Base-by-base conservation (phyloP, 2,888 invertebrate genomes). In the Sialis lutaria region DNA sequence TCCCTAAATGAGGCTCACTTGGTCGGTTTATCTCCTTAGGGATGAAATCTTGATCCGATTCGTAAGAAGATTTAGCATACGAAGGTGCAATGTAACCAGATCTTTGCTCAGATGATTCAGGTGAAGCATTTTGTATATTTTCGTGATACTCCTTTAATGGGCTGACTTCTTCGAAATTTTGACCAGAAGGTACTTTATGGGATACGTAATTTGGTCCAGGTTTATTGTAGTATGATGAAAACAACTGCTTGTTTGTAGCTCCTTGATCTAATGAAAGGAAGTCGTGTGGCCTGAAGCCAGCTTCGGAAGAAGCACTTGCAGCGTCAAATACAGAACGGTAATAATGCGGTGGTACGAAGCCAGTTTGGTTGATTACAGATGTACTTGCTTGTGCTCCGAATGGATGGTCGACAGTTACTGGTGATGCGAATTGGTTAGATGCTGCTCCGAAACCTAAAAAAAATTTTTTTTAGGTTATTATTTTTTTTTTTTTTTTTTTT, bases 201-300 rank as follows among this genome's bases (percentile, higher is more conserved):
- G 62, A 58, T 31, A 60, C 54, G 46, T 63, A 63, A 50, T 53
- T 56, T 1, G 62, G 62, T 13, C 60, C 61, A 4, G 61, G 58
- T 44, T 52, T 53, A 6, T 56, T 42, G 42, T 53, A 55, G 12
- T 53, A 53, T 22, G 22, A 22, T 22, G 22, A 22, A 22, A 22
- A 22, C 4, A 22, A 22, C 22, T 22, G 22, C 6, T 54, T 53
- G 6, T 55, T 9, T 10, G 37, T 10, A 2, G 37, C 4, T 37
- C 12, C 12, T 37, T 6, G 10, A 30, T 33, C 42, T 7, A 42
- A 43, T 2, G 32, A 61, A 42, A 63, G 61, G 50, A 63, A 68
- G 53, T 67, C 67, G 49, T 58, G 56, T 2, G 60, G 56, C 33
- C 54, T 53, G 45, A 61, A 61, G 10, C 46, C 46, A 6, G 41